Percentiles rank a stretch among this genome's conserved stretches.
Conservation (phyloP, 2,888 invertebrate genomes). For the Drosophila antonietae region DNA sequence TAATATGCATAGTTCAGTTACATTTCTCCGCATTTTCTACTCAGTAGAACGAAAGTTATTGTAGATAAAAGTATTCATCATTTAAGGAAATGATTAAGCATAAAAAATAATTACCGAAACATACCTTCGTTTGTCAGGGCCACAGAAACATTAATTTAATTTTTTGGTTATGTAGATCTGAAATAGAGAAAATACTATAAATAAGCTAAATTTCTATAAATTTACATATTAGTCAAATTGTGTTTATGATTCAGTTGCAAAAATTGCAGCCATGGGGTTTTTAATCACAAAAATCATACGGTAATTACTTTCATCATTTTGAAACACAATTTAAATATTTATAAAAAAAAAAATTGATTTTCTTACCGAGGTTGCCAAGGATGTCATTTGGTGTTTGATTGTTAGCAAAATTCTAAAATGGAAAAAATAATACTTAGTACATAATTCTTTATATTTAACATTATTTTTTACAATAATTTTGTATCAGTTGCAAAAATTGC, state of each 20-base stretch:
- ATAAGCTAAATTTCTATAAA: conserved; percentile 8
- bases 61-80: conserved; percentile 63
- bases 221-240: neutral
- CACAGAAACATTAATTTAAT: too few relatives aligned
- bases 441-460: accelerated
- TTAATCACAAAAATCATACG: conserved; percentile 67
- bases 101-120: neutral
- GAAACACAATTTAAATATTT: neutral
- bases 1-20: conserved; percentile 47
- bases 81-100: neutral
- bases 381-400: neutral
- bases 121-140: conserved; percentile 8
- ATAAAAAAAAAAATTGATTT: too few relatives aligned
- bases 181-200: conserved; percentile 4
- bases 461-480: neutral
- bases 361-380: neutral
- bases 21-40: conserved; percentile 62
- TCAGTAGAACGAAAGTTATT: conserved; percentile 77
- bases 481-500: conserved; percentile 69
- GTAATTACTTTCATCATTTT: conserved; percentile 68
- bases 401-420: conserved; percentile 6
- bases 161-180: conserved; percentile 14
- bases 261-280: conserved; percentile 68
- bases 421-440: neutral
- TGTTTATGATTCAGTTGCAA: conserved; percentile 59